These are phyloP conservation scores for Chaetodon trifascialis DNA, from an alignment of 2,113 vertebrate species.

Conservation along the genomic window DNA sequence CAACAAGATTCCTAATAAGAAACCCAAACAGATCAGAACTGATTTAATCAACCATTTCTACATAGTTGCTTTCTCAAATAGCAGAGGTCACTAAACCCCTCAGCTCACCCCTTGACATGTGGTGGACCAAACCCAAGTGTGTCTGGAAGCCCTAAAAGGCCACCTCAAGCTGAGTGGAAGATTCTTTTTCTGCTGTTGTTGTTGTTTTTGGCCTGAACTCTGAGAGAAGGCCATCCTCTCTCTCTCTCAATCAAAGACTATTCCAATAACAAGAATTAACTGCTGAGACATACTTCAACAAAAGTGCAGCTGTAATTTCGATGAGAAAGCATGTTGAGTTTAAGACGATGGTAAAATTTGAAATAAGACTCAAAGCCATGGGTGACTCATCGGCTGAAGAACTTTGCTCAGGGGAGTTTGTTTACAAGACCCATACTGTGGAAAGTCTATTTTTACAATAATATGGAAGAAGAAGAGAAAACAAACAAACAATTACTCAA, in stretches of 20 bases:
- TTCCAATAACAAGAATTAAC: background rate
- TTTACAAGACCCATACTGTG: slow-evolving; percentile 9
- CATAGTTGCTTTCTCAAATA: background rate
- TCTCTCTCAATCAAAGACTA: background rate
- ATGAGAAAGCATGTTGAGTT: slow-evolving; percentile 13
- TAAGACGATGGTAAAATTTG: background rate
- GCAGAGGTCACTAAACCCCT: background rate
- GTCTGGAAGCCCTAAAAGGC: background rate
- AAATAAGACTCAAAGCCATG: slow-evolving; percentile 23
- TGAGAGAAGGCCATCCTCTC: background rate
- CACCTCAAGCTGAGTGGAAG: background rate
- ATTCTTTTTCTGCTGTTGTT: no score
- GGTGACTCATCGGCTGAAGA: slow-evolving; percentile 14
- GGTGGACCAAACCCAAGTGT: no score
- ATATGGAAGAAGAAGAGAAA: background rate
- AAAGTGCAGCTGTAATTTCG: slow-evolving; percentile 9
- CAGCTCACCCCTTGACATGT: background rate
- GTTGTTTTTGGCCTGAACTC: background rate
- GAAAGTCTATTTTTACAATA: slow-evolving; percentile 19
- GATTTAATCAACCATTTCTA: no score
- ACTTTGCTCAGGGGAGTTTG: slow-evolving; percentile 30
- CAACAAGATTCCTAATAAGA: background rate
- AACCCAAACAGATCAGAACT: background rate
- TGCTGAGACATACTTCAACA: background rate
- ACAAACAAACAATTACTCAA: slow-evolving; percentile 17